Conservation (phyloP, 2,888 invertebrate species). For the Platycheirus rosarum region DNA sequence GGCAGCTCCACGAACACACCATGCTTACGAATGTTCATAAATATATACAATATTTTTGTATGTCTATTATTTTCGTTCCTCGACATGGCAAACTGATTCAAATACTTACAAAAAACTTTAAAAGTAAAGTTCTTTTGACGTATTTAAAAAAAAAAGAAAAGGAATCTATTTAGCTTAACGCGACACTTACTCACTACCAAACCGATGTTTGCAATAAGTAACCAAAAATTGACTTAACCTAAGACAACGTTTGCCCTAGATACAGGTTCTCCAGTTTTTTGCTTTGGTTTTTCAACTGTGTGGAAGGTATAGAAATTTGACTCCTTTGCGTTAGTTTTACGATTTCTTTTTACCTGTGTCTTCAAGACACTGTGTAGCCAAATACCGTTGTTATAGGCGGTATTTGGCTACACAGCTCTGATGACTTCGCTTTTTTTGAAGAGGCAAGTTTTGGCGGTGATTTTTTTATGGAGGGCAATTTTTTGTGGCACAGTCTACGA, state of each 20-base stretch:
- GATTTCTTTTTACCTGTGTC: too few relatives aligned
- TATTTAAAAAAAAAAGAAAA: background rate
- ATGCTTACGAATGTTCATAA: constrained; percentile 13
- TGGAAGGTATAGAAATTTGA: constrained; percentile 10
- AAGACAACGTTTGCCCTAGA: background rate
- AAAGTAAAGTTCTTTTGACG: background rate
- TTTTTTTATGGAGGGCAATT: background rate
- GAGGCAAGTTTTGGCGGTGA: too few relatives aligned
- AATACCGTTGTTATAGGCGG: too few relatives aligned
- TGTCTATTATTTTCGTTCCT: background rate
- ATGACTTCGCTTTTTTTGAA: background rate
- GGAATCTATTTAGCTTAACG: background rate
- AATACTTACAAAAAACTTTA: background rate
- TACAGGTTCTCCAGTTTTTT: background rate
- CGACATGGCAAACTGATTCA: background rate
- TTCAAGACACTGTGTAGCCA: background rate
- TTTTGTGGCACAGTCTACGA: background rate
- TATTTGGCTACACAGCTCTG: too few relatives aligned
- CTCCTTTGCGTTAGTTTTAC: too few relatives aligned
- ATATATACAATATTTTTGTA: background rate
- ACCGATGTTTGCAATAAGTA: background rate
- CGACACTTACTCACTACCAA: background rate
- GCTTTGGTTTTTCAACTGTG: background rate
- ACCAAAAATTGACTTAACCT: background rate
- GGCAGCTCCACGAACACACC: constrained; percentile 11